Conservation (phyloP, 2,888 invertebrate species). For the Heliothis peltigera region DNA sequence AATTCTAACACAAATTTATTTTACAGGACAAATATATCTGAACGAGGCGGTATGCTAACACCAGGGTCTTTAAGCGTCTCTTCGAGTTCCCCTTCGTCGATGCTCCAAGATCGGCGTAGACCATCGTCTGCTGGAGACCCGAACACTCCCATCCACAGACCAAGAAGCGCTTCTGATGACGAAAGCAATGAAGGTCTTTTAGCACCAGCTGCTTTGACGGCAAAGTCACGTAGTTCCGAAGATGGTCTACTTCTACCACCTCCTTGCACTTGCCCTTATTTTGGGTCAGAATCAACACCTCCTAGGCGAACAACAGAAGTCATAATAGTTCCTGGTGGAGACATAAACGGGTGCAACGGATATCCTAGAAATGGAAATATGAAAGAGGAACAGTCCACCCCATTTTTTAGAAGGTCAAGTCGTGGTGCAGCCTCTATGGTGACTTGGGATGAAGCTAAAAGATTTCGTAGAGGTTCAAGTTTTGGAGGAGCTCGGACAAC, state of each 20-base stretch:
- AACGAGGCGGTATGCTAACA: slow-evolving; percentile 84
- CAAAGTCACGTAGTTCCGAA: slow-evolving; percentile 85
- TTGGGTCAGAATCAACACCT: slow-evolving; percentile 92
- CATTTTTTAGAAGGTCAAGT: slow-evolving; percentile 87
- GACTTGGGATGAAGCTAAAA: slow-evolving; percentile 92
- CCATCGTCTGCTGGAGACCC: slow-evolving; percentile 81
- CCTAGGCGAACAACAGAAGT: slow-evolving; percentile 86
- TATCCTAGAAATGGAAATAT: slow-evolving; percentile 78
- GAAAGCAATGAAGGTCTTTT: slow-evolving; percentile 82
- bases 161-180: slow-evolving; percentile 85
- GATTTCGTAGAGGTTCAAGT: slow-evolving; percentile 92
- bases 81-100: slow-evolving; percentile 86
- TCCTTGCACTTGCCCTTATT: slow-evolving; percentile 95
- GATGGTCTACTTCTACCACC: slow-evolving; percentile 91
- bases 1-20: slow-evolving; percentile 24
- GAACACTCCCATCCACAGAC: slow-evolving; percentile 78
- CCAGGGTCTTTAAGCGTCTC: slow-evolving; percentile 86
- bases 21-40: slow-evolving; percentile 82
- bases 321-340: slow-evolving; percentile 89
- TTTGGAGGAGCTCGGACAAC: slow-evolving; percentile 92
- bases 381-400: slow-evolving; percentile 83
- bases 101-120: slow-evolving; percentile 83
- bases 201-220: slow-evolving; percentile 79
- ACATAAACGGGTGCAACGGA: slow-evolving; percentile 83
- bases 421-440: slow-evolving; percentile 94